Base-by-base conservation (phyloP, 2,888 invertebrate genomes). In the Eristalis pertinax region DNA sequence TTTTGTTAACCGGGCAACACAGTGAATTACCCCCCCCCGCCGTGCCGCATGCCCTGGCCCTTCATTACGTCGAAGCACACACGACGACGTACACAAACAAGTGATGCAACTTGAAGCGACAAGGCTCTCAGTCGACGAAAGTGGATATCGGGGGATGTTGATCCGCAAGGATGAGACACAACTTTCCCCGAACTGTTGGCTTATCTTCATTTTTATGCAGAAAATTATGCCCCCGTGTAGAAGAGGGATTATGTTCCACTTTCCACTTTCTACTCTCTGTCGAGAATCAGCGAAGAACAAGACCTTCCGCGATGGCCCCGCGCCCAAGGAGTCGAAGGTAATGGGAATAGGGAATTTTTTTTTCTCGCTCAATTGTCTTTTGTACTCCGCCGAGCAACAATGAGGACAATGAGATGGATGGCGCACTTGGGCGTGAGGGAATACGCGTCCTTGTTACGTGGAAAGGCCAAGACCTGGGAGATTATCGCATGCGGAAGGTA, bases 1-100 rank as follows among this genome's bases (percentile, higher is more conserved):
- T 74, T 86, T 86, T 86, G 82, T 86, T 82, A 86, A 67, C 85
- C 77, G 82, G 77, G 85, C 82, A 86, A 74, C 82, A 86, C 65
- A 70, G 60, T 43, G 73, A 69, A 77, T 60, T 62, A 63, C 82
- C 76, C 63, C 63, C 77, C 58, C 11, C 26, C 29, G n/a, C n/a
- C n/a, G n/a, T n/a, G n/a, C n/a, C n/a, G 13, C 63, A 26, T 26
- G 26, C 26, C 26, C 2, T 1, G 26, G 26, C 26, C 26, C 24
- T 0, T 60, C 60, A 26, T 26, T 26, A 50, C 19, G 26, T 1
- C 50, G 50, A 11, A n/a, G n/a, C 26, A 15, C 29, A 62, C 63
- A 63, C 26, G 10, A 15, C 22, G 26, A 62, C 43, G 43, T n/a
- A 50, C 43, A 50, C 43, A n/a, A n/a, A 7, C 43, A 50, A 50